These are phyloP conservation scores for Conus ventricosus DNA, from an alignment of 1,140 invertebrate genomes.

Conservation along the genomic window DNA sequence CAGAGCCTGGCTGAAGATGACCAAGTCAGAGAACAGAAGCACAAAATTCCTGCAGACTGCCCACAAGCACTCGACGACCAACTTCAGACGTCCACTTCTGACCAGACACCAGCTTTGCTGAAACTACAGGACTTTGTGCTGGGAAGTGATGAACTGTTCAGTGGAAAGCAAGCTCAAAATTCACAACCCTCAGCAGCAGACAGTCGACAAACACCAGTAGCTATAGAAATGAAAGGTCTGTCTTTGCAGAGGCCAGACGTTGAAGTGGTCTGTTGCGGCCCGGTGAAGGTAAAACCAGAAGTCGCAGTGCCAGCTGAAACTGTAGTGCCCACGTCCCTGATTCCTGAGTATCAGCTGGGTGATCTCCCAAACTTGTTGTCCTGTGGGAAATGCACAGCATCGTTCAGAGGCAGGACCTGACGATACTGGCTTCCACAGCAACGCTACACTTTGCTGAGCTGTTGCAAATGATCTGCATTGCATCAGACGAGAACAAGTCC, in stretches of 20 bases:
- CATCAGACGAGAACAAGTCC: slow-evolving; percentile 24
- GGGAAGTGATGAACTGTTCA: background rate
- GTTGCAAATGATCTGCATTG: background rate
- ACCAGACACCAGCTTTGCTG: background rate
- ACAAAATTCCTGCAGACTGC: background rate
- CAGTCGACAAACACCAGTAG: background rate
- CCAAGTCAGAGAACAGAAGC: background rate
- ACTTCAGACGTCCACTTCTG: background rate
- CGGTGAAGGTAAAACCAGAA: slow-evolving; percentile 2
- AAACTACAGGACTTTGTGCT: background rate
- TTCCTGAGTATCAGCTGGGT: slow-evolving; percentile 35
- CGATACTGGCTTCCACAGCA: slow-evolving; percentile 26
- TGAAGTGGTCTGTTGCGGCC: slow-evolving; percentile 27
- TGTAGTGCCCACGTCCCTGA: slow-evolving; percentile 6
- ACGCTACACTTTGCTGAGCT: slow-evolving; percentile 5
- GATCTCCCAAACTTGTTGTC: slow-evolving; percentile 32
- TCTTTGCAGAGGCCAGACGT: background rate
- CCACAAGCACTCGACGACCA: background rate
- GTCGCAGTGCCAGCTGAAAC: slow-evolving; percentile 24
- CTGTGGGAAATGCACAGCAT: background rate
- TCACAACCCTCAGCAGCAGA: background rate
- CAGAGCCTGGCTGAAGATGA: background rate
- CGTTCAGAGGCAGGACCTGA: slow-evolving; percentile 11
- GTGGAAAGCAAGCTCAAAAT: background rate
- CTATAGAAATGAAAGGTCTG: background rate